Percentiles rank a stretch among this genome's conserved stretches.
Evolutionary conservation across 2,113 vertebrate species (phyloP).

Genomic region (Salvator merianae): DNA sequence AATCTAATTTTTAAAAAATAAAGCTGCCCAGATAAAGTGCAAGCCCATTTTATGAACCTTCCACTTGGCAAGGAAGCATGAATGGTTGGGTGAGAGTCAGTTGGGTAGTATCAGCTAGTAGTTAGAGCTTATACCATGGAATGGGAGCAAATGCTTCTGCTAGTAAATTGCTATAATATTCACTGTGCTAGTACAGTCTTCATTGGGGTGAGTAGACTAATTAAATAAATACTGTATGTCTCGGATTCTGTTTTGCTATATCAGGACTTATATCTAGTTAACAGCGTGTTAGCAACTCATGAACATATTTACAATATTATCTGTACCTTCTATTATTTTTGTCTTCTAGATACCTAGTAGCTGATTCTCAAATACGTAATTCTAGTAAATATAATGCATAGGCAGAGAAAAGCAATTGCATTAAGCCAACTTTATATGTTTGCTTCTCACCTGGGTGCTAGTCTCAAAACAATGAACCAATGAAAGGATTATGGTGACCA

Average conservation of each 20-base stretch:
- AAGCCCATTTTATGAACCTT: too few relatives aligned
- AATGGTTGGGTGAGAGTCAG: too few relatives aligned
- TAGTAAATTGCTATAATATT: too few relatives aligned
- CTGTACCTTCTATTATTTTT: background rate
- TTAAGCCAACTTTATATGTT: background rate
- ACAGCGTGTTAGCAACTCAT: conserved; percentile 1
- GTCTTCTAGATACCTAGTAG: background rate
- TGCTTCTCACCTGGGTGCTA: background rate
- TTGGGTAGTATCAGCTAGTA: too few relatives aligned
- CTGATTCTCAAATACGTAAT: background rate
- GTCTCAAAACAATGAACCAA: background rate
- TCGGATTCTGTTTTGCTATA: background rate
- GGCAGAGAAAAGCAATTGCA: background rate
- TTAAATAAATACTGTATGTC: too few relatives aligned
- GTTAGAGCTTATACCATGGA: too few relatives aligned
- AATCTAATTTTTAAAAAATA: too few relatives aligned
- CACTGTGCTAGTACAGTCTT: too few relatives aligned
- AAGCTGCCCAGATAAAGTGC: too few relatives aligned
- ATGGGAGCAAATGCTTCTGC: too few relatives aligned
- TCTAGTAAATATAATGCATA: background rate
- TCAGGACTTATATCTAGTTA: background rate
- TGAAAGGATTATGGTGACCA: background rate
- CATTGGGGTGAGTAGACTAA: too few relatives aligned
- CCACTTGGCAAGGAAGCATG: too few relatives aligned
- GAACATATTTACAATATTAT: background rate